These are phyloP conservation scores for Eupithecia subumbrata DNA, from an alignment of 2,888 invertebrate species.

Conservation along the genomic window DNA sequence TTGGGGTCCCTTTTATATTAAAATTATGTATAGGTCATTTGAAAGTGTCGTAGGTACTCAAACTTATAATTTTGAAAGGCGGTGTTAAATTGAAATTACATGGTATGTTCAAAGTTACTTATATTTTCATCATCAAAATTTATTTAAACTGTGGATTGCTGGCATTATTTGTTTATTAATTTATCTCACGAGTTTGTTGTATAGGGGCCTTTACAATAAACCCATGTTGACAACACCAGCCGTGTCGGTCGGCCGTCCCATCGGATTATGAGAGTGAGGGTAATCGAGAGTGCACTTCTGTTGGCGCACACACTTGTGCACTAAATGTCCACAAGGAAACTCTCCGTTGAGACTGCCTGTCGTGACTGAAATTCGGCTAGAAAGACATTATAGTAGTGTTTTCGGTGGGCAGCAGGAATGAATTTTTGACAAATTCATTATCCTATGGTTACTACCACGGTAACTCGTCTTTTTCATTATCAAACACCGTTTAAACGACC, in stretches of 20 bases:
- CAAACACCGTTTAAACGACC: too few species aligned
- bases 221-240: too few species aligned
- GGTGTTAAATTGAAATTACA: background rate
- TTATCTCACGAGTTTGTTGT: too few species aligned
- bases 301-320: too few species aligned
- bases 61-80: background rate
- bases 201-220: too few species aligned
- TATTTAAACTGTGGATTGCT: background rate
- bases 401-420: background rate
- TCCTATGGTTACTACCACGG: background rate
- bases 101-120: background rate
- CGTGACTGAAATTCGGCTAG: background rate
- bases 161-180: background rate
- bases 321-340: too few species aligned
- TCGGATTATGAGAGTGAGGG: too few species aligned
- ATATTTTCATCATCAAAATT: too few species aligned
- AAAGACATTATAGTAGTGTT: background rate
- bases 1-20: constrained; percentile 39
- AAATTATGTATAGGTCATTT: constrained; percentile 20
- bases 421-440: background rate
- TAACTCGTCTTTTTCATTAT: too few species aligned
- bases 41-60: background rate
- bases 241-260: too few species aligned
- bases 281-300: too few species aligned
- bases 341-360: too few species aligned